Base-by-base conservation (phyloP, 2,888 invertebrate genomes). In the Drosophila lacicola region DNA sequence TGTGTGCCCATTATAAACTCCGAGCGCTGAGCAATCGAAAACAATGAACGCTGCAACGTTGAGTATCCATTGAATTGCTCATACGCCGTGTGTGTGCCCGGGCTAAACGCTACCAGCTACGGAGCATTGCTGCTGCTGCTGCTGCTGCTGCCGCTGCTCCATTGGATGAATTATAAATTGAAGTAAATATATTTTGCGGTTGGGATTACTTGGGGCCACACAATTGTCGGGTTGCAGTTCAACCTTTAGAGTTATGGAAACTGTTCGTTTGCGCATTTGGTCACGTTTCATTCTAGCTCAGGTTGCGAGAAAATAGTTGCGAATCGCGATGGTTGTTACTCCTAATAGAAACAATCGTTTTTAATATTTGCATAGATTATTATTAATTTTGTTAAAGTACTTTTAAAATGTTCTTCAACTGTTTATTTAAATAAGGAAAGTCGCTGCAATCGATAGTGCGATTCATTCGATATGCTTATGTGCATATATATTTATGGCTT, bases 121-220 rank as follows among this genome's bases (percentile, higher is more conserved):
- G 29, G 29, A 29, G 29, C 29, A 17, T 10, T 11, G 29, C 51
- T 45, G 13, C 41, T 9, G 13, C n/a, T 37, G 17, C n/a, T 19
- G n/a, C n/a, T n/a, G 21, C 41, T 2, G 17, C 45, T 39, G 17
- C 17, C 17, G 34, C 50, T 42, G 44, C 55, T 5, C 17, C 14
- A 62, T 46, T 56, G 60, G 45, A 71, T 78, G 78, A 78, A 78
- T 78, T 78, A 78, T 78, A 78, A 75, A 78, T 78, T 75, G 73
- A 34, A 60, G 73, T 73, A 70, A 78, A 78, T 78, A 77, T 77
- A 77, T 74, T 64, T 62, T 78, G 70, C 70, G 67, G 73, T 75
- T 63, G 71, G 67, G 67, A 74, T 74, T 74, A 71, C 67, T 60
- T 44, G 17, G 11, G 11, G 39, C 39, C 60, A 53, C 49, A 65